Evolutionary conservation across 1,140 invertebrate species (phyloP).

Genomic region (Melitaea cinxia): DNA sequence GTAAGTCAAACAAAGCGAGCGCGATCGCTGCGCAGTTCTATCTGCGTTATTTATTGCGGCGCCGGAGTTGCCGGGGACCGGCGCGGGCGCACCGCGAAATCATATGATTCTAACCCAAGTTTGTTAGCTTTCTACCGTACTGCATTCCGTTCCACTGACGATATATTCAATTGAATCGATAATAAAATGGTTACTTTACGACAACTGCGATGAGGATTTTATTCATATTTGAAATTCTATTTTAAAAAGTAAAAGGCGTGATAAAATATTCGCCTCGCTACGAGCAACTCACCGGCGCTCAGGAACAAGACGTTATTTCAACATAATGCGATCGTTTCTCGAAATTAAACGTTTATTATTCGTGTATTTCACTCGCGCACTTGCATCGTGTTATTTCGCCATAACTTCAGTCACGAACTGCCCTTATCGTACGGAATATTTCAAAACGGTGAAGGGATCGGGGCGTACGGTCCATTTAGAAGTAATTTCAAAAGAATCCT

Average conservation of each 20-base stretch:
- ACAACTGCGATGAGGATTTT: not conserved
- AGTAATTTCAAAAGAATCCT: constrained; percentile 10
- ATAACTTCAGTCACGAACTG: constrained; percentile 41
- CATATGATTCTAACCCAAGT: constrained; percentile 30
- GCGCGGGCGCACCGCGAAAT: constrained; percentile 24
- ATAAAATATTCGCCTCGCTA: not conserved
- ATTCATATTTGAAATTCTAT: not conserved
- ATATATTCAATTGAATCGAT: not conserved
- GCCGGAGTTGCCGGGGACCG: constrained; percentile 15
- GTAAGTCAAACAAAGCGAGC: constrained; percentile 41
- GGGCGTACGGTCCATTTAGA: constrained; percentile 10
- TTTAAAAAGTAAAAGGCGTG: constrained; percentile 4
- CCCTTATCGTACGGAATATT: constrained; percentile 39
- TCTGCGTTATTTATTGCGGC: constrained; percentile 43
- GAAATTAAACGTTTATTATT: constrained; percentile 29
- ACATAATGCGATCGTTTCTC: constrained; percentile 24
- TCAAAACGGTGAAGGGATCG: constrained; percentile 40
- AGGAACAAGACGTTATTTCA: constrained; percentile 12
- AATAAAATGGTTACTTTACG: not conserved
- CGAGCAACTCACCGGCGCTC: not conserved
- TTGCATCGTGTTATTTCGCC: constrained; percentile 32
- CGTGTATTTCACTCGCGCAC: constrained; percentile 24
- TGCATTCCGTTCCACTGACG: constrained; percentile 5
- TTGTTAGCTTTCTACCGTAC: constrained; percentile 31
- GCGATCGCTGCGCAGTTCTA: constrained; percentile 37